A percentile compares a stretch with the other conserved stretches of the same genome.
These are phyloP conservation scores for Chlorocebus sabaeus DNA, from an alignment of 2,113 vertebrate genomes.

Conservation along the genomic window DNA sequence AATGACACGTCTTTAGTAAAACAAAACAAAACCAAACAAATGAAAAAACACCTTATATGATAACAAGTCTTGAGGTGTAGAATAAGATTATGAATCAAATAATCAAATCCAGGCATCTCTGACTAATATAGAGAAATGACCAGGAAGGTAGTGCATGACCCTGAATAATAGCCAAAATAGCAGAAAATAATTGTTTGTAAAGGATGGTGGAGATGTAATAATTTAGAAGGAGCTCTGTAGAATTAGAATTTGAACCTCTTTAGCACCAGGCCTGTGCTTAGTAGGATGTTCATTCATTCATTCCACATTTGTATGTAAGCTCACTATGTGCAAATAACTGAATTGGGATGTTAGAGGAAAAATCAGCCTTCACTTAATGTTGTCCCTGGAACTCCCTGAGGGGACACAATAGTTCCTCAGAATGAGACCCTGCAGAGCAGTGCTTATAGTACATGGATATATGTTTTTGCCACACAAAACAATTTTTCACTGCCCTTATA, in stretches of 20 bases:
- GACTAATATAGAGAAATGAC: background rate
- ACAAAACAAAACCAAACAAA: background rate
- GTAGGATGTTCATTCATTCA: background rate
- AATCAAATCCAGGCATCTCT: background rate
- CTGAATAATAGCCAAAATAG: background rate
- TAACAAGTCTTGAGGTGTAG: background rate
- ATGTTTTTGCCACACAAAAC: background rate
- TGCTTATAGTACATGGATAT: background rate
- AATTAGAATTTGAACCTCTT: background rate
- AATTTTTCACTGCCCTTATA: background rate
- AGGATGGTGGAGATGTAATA: background rate
- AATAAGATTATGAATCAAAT: background rate
- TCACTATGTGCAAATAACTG: background rate
- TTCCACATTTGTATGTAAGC: background rate
- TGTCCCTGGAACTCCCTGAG: background rate
- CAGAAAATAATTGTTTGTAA: background rate
- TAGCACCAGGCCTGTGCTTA: background rate
- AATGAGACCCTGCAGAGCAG: background rate
- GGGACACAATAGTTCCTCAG: background rate
- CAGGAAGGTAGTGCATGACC: background rate
- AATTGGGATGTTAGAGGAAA: background rate
- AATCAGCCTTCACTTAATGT: background rate
- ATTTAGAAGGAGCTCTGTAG: background rate
- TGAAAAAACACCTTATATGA: background rate
- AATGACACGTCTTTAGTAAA: background rate